Evolutionary conservation across 2,113 vertebrate species (phyloP), one percentile per base, ranked within the genome.

Genomic region (Cheilinus undulatus): DNA sequence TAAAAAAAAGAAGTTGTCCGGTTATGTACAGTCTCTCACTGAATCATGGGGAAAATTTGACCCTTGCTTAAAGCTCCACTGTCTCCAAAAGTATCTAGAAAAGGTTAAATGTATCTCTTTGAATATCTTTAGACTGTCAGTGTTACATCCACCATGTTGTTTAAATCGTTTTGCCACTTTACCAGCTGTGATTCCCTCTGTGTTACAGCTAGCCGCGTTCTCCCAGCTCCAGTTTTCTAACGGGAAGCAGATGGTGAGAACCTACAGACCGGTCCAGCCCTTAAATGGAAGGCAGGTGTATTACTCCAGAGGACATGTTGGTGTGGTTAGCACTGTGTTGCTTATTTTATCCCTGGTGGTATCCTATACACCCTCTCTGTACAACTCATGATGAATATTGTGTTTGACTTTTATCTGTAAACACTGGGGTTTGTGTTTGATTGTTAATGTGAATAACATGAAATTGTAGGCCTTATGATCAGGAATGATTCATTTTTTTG

Each of bases 211-310:
- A 0, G 14, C 76, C 53, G 65, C 64, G 13, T 93, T 93, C 68
- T 86, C 61, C 12, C n/a, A 68, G 38, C 80, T 93, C 9, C 22
- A 0, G 69, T 92, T 89, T 73, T 15, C 68, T 24, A 28, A 85
- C n/a, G 82, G 79, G 5, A 30, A 30, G 22, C 26, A 43, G 7
- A 92, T 91, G 93, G 57, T 75, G 1, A 75, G 65, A 3, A 92
- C 69, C 8, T 90, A 71, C 84, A 87, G 93, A 14, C 86, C 78
- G 1, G 56, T 85, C 52, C 89, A 91, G 78, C 83, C 86, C 3
- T n/a, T 86, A 51, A 76, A 89, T 60, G 74, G 14, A 1, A 86
- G 92, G 46, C 3, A n/a, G 15, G 83, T 93, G 46, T 84, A 50
- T 78, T 86, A 84, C 69, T 93, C 93, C 3, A 54, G 67, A 14